Evolutionary conservation across 2,797 vertebrate genomes (phyloP).

Genomic region (Acipenser oxyrinchus): DNA sequence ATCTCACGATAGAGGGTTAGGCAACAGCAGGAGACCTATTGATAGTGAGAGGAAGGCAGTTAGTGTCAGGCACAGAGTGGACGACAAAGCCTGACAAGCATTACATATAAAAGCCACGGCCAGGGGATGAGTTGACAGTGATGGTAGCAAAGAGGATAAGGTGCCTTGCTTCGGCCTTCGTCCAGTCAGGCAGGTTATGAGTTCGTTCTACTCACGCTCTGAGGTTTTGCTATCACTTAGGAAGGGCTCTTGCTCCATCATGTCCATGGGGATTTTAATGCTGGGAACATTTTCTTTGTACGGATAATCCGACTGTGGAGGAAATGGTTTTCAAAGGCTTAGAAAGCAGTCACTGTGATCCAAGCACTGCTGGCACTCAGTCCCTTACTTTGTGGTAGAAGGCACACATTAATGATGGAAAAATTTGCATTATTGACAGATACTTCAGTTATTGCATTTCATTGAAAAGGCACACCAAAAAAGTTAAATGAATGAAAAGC

Average conservation of each 20-base stretch:
- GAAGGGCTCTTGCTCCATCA: slow-evolving; percentile 97
- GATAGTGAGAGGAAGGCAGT: slow-evolving; percentile 15
- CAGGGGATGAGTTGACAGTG: slow-evolving; percentile 17
- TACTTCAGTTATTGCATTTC: too few species aligned
- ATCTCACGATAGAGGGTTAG: slow-evolving; percentile 5
- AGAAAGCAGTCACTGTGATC: background rate
- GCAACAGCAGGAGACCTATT: slow-evolving; percentile 8
- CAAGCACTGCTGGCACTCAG: too few species aligned
- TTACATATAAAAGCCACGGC: slow-evolving; percentile 4
- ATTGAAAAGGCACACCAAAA: too few species aligned
- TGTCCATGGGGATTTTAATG: slow-evolving; percentile 99
- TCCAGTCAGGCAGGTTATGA: slow-evolving; percentile 47
- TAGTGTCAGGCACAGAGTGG: slow-evolving; percentile 12
- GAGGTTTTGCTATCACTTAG: slow-evolving; percentile 88
- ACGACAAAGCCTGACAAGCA: slow-evolving; percentile 7
- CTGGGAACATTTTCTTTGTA: slow-evolving; percentile 92
- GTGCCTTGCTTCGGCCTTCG: background rate
- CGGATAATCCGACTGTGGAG: slow-evolving; percentile 92
- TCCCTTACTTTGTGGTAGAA: too few species aligned
- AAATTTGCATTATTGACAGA: too few species aligned
- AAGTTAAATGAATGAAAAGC: too few species aligned
- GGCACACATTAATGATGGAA: too few species aligned
- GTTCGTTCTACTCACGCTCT: slow-evolving; percentile 87
- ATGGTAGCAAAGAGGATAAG: slow-evolving; percentile 13
- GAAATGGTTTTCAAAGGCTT: slow-evolving; percentile 66